These are phyloP conservation scores for Portunus trituberculatus DNA, from an alignment of 1,140 invertebrate genomes.

Conservation along the genomic window DNA sequence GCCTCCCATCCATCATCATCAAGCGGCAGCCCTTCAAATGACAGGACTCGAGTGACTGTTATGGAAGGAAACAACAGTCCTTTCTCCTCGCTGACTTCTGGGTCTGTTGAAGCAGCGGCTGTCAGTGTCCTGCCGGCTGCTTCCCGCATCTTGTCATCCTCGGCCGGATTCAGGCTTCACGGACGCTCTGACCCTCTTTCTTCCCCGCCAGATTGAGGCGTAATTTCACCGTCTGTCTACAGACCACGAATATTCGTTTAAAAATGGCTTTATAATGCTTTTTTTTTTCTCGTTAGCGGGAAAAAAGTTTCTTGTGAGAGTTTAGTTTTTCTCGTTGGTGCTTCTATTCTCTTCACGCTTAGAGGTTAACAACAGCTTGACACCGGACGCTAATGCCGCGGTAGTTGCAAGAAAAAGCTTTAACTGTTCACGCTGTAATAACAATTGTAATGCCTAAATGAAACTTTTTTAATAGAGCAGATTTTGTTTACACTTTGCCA, in stretches of 20 bases:
- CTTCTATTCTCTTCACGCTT: no score
- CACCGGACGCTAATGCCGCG: no score
- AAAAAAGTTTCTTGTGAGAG: no score
- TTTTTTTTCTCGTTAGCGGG: no score
- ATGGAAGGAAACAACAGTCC: neutral
- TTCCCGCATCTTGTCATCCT: neutral
- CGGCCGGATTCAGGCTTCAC: neutral
- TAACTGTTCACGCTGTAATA: no score
- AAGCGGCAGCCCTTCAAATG: neutral
- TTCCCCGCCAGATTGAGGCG: neutral
- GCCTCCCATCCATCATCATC: neutral
- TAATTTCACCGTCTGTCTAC: conserved; percentile 43
- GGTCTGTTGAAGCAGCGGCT: neutral
- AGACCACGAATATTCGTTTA: conserved; percentile 33
- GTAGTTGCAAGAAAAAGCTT: no score
- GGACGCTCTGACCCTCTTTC: conserved; percentile 17
- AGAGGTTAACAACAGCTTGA: no score
- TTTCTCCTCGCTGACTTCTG: neutral
- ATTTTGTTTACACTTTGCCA: no score
- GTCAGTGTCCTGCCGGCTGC: neutral
- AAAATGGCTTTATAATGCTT: neutral
- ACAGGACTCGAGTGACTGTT: neutral
- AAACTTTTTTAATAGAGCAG: no score
- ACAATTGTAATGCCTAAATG: no score
- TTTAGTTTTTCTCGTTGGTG: no score